phyloP scores from a whole-genome alignment of 2,113 vertebrate species.

The Brachypteracias leptosomus region DNA sequence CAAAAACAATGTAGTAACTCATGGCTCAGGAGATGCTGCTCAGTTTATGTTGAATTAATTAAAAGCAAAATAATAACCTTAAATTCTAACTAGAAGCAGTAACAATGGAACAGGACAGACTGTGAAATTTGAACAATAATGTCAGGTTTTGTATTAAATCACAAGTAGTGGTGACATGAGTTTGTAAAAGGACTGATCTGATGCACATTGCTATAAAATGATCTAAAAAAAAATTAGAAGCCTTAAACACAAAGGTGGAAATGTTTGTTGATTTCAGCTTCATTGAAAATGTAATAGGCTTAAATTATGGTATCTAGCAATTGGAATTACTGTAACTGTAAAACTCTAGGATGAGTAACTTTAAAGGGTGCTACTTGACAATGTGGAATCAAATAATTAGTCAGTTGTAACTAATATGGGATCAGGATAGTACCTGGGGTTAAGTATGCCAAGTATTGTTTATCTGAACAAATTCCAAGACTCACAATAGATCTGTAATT shows the following conservation, averaged over 20 bases:
- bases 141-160: background rate
- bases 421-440: background rate
- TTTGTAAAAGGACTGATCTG: background rate
- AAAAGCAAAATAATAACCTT: background rate
- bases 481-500: background rate
- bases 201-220: background rate
- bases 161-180: background rate
- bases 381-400: background rate
- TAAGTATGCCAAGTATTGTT: background rate
- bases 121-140: background rate
- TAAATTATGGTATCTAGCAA: background rate
- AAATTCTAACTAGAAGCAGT: background rate
- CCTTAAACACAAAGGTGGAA: too few species aligned
- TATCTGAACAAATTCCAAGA: slow-evolving; percentile 23
- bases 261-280: background rate
- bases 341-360: background rate
- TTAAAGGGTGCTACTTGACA: background rate
- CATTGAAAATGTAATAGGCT: background rate
- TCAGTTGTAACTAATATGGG: background rate
- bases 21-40: background rate
- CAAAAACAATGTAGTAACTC: background rate
- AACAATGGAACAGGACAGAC: background rate
- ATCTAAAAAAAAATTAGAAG: too few species aligned
- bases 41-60: background rate
- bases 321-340: background rate